These are phyloP conservation scores for Danionella cerebrum DNA, from an alignment of 2,113 vertebrate species.

Conservation along the genomic window DNA sequence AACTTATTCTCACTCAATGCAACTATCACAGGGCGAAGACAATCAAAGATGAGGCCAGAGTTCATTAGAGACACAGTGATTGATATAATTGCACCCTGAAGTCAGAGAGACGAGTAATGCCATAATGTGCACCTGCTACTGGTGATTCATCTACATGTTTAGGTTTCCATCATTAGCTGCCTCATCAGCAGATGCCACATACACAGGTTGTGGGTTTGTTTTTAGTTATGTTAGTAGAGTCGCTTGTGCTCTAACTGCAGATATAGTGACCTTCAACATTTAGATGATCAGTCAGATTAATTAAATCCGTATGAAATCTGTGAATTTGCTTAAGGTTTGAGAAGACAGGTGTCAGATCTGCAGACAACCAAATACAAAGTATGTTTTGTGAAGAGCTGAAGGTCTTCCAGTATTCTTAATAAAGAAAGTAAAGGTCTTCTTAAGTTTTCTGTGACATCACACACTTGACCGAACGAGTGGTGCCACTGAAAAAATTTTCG, in stretches of 20 bases:
- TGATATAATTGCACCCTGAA: conserved; percentile 57
- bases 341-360: too few species aligned
- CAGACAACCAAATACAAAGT: too few species aligned
- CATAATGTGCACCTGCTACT: conserved; percentile 39
- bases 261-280: too few species aligned
- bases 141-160: conserved; percentile 43
- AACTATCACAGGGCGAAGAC: conserved; percentile 45
- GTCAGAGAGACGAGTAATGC: conserved; percentile 44
- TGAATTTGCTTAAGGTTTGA: too few species aligned
- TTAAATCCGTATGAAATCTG: too few species aligned
- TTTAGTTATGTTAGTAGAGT: not conserved
- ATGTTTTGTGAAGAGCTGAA: too few species aligned
- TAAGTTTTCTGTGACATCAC: too few species aligned
- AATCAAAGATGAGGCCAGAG: conserved; percentile 46
- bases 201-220: conserved; percentile 19
- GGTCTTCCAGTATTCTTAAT: too few species aligned
- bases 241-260: not conserved
- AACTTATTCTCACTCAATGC: conserved; percentile 34
- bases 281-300: too few species aligned
- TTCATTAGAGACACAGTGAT: conserved; percentile 48
- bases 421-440: too few species aligned
- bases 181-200: conserved; percentile 13
- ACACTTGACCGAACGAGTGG: too few species aligned
- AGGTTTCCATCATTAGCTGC: conserved; percentile 32
- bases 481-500: too few species aligned